Evolutionary conservation across 2,797 vertebrate species (phyloP).

Genomic region (Chaetodon trifasciatus): DNA sequence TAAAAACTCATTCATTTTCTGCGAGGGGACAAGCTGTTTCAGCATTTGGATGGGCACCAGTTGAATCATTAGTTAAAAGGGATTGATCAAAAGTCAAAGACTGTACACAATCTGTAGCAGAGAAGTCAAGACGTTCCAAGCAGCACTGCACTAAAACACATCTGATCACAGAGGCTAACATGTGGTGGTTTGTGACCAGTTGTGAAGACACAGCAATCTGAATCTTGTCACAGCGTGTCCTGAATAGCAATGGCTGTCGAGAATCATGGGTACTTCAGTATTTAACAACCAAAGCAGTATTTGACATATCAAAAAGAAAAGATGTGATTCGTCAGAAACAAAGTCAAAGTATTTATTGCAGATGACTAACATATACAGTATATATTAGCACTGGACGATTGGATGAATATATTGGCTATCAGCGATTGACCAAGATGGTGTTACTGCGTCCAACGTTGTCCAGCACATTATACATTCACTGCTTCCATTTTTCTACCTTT

Average conservation of each 20-base stretch:
- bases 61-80: neutral
- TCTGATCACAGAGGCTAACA: neutral
- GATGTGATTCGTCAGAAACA: no score
- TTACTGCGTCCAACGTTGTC: no score
- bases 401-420: no score
- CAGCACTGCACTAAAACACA: neutral
- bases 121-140: neutral
- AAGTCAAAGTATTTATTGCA: no score
- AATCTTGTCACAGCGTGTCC: neutral
- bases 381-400: no score
- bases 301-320: no score
- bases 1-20: neutral
- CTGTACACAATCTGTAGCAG: neutral
- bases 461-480: no score
- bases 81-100: neutral
- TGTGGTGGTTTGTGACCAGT: neutral
- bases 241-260: neutral
- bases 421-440: no score
- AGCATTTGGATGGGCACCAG: neutral
- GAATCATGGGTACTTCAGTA: conserved; percentile 7
- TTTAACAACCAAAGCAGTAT: neutral
- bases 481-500: no score
- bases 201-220: neutral
- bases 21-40: neutral
- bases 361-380: no score